Conservation (phyloP, 1,140 invertebrate species). For the Heliothis subflexa region DNA sequence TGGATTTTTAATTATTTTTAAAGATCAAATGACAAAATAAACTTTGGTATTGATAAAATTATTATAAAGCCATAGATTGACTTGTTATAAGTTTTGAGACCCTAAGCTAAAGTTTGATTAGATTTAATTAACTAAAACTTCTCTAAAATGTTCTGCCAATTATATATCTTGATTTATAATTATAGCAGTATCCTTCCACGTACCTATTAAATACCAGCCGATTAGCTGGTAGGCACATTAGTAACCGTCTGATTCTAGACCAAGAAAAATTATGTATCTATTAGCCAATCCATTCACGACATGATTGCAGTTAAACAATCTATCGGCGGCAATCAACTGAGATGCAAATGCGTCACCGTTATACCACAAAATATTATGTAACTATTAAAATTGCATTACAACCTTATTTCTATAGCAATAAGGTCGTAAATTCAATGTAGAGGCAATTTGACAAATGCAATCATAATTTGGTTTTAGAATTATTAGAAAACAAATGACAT, state of each 20-base stretch:
- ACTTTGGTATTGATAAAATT: too few relatives aligned
- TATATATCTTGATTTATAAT: background rate
- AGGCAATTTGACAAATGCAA: too few relatives aligned
- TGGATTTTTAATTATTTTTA: too few relatives aligned
- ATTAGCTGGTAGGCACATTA: background rate
- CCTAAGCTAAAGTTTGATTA: too few relatives aligned
- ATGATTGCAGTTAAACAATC: constrained; percentile 13
- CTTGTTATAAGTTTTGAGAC: too few relatives aligned
- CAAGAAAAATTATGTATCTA: constrained; percentile 22
- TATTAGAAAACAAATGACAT: background rate
- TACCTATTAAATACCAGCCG: background rate
- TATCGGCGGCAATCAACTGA: constrained; percentile 15
- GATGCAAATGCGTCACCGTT: constrained; percentile 24
- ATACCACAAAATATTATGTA: background rate
- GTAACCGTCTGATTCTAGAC: background rate
- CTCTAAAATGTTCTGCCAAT: too few relatives aligned
- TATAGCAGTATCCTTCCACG: background rate
- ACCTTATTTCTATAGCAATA: background rate
- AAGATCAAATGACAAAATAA: too few relatives aligned
- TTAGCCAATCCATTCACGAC: constrained; percentile 21
- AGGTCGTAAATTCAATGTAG: background rate
- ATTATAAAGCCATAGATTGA: too few relatives aligned
- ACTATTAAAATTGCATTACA: background rate
- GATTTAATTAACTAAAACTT: too few relatives aligned
- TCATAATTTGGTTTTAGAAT: background rate